These are phyloP conservation scores for Prunella himalayana DNA, from an alignment of 2,113 vertebrate genomes.

Conservation along the genomic window DNA sequence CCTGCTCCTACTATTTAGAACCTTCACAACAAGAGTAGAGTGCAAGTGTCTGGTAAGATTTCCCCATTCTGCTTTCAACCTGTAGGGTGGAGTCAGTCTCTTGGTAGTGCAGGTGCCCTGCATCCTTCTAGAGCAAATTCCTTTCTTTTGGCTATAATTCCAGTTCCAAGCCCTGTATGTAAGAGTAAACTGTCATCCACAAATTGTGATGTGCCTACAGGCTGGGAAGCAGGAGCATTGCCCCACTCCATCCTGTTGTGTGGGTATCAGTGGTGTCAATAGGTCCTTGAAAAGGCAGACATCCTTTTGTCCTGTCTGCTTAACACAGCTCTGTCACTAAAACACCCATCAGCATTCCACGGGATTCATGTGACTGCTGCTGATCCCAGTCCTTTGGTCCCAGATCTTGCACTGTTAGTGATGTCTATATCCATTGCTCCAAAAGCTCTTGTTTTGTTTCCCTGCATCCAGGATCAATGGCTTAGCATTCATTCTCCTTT, in stretches of 20 bases:
- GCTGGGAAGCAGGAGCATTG: rapidly evolving
- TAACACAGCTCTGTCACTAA: neutral
- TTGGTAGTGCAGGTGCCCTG: neutral
- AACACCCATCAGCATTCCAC: constrained; percentile 29
- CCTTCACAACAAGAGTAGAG: neutral
- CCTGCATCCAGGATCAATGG: neutral
- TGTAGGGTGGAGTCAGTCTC: neutral
- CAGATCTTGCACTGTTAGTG: constrained; percentile 24
- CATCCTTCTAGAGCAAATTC: neutral
- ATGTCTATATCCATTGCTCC: constrained; percentile 7
- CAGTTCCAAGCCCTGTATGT: neutral
- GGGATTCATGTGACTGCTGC: neutral
- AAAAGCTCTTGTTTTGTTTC: neutral
- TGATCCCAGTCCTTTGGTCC: constrained; percentile 40
- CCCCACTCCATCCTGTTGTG: neutral
- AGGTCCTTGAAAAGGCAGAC: constrained; percentile 31
- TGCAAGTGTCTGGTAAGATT: neutral
- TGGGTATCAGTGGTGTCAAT: neutral
- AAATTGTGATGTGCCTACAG: neutral
- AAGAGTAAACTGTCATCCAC: neutral
- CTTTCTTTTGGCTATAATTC: neutral
- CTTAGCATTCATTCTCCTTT: neutral
- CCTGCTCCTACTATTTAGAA: neutral
- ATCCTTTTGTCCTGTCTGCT: constrained; percentile 10
- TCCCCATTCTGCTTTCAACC: neutral